Percentiles rank a stretch among this genome's conserved stretches.
Conservation (phyloP, 2,113 vertebrate species). For the Zosterops pallidus region DNA sequence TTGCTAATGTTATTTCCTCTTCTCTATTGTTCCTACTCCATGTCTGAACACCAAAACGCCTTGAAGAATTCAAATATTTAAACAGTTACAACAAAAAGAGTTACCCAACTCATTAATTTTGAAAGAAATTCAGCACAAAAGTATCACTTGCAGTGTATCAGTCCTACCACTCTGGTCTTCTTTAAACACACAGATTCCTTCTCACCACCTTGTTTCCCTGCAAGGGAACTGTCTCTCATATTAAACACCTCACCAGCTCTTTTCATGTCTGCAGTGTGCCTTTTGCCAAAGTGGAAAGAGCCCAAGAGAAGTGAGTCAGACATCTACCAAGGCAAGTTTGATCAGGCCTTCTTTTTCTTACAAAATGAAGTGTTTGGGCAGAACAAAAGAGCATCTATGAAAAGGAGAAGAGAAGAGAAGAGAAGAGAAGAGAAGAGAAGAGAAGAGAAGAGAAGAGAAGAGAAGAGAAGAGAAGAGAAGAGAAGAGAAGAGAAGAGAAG, state of each 20-base stretch:
- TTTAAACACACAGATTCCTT: background rate
- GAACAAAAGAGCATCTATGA: background rate
- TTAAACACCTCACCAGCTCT: background rate
- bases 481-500: background rate
- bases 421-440: background rate
- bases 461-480: background rate
- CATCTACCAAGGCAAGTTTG: background rate
- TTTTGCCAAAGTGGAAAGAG: background rate
- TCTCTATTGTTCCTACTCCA: background rate
- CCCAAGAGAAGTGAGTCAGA: background rate
- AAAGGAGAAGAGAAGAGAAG: background rate
- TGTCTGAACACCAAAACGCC: background rate
- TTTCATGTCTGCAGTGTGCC: background rate
- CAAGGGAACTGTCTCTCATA: background rate
- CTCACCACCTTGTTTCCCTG: background rate
- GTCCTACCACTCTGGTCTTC: background rate
- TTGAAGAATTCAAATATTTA: conserved; percentile 22
- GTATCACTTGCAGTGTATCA: background rate
- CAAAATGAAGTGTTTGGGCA: background rate
- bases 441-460: background rate
- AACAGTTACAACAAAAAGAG: background rate
- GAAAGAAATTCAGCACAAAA: background rate
- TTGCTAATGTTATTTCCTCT: background rate
- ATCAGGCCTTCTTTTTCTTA: background rate
- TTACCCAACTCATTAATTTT: background rate